phyloP scores from a whole-genome alignment of 2,113 vertebrate genomes.

The Hippopotamus amphibius region DNA sequence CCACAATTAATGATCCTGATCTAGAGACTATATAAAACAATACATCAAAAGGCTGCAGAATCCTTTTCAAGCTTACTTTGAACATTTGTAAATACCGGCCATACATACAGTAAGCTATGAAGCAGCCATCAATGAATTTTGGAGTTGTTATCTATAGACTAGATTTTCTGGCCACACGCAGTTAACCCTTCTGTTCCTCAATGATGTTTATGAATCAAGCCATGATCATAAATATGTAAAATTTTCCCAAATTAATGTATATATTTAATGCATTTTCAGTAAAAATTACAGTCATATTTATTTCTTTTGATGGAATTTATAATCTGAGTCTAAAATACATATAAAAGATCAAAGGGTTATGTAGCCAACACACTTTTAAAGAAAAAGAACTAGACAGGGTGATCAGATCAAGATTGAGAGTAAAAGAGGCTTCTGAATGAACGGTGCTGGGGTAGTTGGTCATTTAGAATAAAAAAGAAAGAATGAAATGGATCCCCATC shows the following conservation, averaged over 20 bases:
- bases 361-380: not conserved
- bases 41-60: not conserved
- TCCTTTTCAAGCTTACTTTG: not conserved
- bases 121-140: not conserved
- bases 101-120: not conserved
- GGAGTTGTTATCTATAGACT: not conserved
- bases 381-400: not conserved
- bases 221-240: not conserved
- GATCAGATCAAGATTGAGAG: not conserved
- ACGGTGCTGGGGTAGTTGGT: not conserved
- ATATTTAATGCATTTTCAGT: not conserved
- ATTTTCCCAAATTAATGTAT: not conserved
- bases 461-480: not conserved
- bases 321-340: slow-evolving; percentile 13
- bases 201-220: not conserved
- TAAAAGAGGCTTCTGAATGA: slow-evolving; percentile 19
- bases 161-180: not conserved
- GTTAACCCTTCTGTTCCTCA: slow-evolving; percentile 18
- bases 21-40: not conserved
- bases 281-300: not conserved
- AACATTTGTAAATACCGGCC: not conserved
- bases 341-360: not conserved
- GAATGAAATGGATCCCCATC: not conserved
- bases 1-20: not conserved
- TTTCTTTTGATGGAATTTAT: not conserved